Conservation (phyloP, 1,140 invertebrate genomes). For the Zaprionus nigranus region DNA sequence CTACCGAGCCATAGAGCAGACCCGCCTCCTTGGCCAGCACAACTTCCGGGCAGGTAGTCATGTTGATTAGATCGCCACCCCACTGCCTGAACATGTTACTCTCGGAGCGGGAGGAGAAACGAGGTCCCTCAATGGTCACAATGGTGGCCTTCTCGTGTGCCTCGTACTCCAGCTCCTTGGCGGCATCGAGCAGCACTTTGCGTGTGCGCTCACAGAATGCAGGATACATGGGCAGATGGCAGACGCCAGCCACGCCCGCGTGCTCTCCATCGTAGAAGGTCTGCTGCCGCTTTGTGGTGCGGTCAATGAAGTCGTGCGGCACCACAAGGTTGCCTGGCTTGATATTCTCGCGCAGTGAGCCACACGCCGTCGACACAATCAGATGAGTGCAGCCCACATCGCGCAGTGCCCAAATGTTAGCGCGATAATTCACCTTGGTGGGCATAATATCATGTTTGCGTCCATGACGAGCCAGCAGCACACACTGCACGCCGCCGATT, state of each 20-base stretch:
- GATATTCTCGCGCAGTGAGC: slow-evolving; percentile 95
- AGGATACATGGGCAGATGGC: slow-evolving; percentile 96
- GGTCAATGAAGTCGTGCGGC: slow-evolving; percentile 97
- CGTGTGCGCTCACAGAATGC: slow-evolving; percentile 92
- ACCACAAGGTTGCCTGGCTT: slow-evolving; percentile 95
- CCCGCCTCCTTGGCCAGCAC: slow-evolving; percentile 97
- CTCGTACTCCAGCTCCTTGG: slow-evolving; percentile 86
- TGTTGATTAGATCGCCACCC: slow-evolving; percentile 97
- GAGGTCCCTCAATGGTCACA: slow-evolving; percentile 94
- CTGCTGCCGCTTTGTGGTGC: slow-evolving; percentile 89
- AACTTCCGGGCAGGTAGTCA: slow-evolving; percentile 99
- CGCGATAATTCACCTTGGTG: slow-evolving; percentile 94
- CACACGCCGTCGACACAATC: slow-evolving; percentile 88
- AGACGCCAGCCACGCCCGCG: slow-evolving; percentile 89
- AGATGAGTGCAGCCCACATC: slow-evolving; percentile 95
- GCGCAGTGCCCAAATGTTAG: slow-evolving; percentile 97
- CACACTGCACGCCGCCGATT: slow-evolving; percentile 89
- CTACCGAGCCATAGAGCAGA: slow-evolving; percentile 95
- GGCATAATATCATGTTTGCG: slow-evolving; percentile 93
- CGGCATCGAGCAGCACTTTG: slow-evolving; percentile 88
- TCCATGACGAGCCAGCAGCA: slow-evolving; percentile 96
- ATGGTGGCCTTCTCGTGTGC: slow-evolving; percentile 91
- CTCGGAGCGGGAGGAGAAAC: slow-evolving; percentile 97
- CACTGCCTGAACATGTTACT: slow-evolving; percentile 94
- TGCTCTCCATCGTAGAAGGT: slow-evolving; percentile 95